Evolutionary conservation across 2,888 invertebrate species (phyloP).

Genomic region (Cephus runcator): DNA sequence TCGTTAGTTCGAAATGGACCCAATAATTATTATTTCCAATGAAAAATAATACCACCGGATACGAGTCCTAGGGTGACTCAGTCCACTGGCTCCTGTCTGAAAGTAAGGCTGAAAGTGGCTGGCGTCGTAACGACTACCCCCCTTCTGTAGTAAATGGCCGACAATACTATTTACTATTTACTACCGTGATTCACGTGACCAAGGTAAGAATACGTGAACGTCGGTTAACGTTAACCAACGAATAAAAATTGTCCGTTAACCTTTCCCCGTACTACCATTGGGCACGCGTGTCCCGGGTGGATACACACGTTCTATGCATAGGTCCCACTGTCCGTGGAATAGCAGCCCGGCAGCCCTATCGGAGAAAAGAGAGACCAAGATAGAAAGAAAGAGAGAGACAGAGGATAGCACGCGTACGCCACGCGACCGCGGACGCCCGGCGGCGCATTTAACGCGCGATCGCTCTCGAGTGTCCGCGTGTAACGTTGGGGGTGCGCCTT

Average conservation of each 20-base stretch:
- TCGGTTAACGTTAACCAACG: slow-evolving; percentile 27
- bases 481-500: slow-evolving; percentile 2
- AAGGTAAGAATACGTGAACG: neutral
- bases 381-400: slow-evolving; percentile 7
- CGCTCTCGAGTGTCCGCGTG: slow-evolving; percentile 22
- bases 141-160: neutral
- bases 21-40: slow-evolving; percentile 17
- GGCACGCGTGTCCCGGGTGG: neutral
- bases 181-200: slow-evolving; percentile 24
- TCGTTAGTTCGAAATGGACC: neutral
- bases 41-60: slow-evolving; percentile 21
- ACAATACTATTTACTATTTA: slow-evolving; percentile 5
- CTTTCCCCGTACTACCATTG: neutral
- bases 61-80: slow-evolving; percentile 19
- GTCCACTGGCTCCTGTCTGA: slow-evolving; percentile 10
- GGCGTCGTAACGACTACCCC: slow-evolving; percentile 6
- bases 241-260: neutral
- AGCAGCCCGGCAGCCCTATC: neutral
- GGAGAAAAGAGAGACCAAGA: neutral
- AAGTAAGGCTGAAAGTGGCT: slow-evolving; percentile 36
- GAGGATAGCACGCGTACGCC: slow-evolving; percentile 54
- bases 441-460: slow-evolving; percentile 63
- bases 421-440: slow-evolving; percentile 55
- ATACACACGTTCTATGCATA: neutral
- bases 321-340: neutral